Conservation (phyloP, 2,113 vertebrate species). For the Osmerus mordax region DNA sequence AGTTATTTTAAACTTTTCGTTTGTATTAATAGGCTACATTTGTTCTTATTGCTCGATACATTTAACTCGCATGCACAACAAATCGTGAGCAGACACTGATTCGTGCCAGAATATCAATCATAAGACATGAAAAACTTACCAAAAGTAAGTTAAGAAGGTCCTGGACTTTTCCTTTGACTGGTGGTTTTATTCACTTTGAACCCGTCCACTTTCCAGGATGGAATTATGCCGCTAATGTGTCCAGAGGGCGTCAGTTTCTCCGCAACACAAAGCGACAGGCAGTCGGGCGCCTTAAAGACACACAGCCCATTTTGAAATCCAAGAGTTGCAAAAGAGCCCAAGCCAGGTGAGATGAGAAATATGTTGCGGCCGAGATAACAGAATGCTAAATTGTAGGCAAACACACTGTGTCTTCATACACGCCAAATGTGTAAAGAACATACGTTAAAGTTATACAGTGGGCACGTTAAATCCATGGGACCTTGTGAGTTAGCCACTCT, state of each 20-base stretch:
- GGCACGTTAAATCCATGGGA: too few species aligned
- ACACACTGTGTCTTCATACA: too few species aligned
- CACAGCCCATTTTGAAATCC: conserved; percentile 59
- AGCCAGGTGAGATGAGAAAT: conserved; percentile 9
- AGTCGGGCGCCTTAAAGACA: conserved; percentile 71
- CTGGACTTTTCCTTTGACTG: conserved; percentile 9
- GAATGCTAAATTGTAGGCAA: not conserved
- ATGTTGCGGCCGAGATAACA: not conserved
- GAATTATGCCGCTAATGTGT: conserved; percentile 51
- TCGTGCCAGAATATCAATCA: not conserved
- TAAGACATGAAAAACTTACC: conserved; percentile 40
- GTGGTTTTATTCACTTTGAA: conserved; percentile 43
- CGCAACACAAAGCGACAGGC: conserved; percentile 63
- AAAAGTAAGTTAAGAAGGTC: conserved; percentile 11
- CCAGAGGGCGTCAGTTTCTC: conserved; percentile 68
- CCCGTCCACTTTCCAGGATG: conserved; percentile 49
- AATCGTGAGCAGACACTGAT: not conserved
- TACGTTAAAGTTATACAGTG: too few species aligned
- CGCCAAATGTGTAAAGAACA: too few species aligned
- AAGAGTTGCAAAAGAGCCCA: conserved; percentile 27
- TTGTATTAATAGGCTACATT: too few species aligned
- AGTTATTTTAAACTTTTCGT: too few species aligned
- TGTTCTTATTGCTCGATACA: not conserved
- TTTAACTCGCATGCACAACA: conserved; percentile 20
- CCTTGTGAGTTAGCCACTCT: too few species aligned